phyloP scores from a whole-genome alignment of 1,140 invertebrate genomes.

The Drosophila hydei region DNA sequence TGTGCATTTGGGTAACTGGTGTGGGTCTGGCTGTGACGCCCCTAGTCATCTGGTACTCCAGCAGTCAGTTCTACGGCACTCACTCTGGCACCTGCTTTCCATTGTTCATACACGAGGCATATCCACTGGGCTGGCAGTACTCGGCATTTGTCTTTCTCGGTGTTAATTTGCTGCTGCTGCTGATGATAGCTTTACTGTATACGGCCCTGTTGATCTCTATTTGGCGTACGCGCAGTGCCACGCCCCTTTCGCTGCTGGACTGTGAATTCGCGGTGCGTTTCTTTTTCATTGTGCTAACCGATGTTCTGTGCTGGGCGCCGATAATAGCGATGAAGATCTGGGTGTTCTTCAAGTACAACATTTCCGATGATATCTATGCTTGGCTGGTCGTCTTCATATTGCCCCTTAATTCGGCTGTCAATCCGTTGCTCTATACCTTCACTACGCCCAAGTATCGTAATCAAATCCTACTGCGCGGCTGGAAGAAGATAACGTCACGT shows the following conservation, averaged over 20 bases:
- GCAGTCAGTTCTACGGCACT: constrained; percentile 88
- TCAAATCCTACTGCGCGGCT: constrained; percentile 82
- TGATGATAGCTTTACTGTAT: constrained; percentile 88
- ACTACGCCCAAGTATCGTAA: constrained; percentile 89
- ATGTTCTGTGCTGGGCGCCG: constrained; percentile 90
- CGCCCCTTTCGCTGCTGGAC: constrained; percentile 86
- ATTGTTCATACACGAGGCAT: constrained; percentile 89
- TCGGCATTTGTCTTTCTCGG: constrained; percentile 90
- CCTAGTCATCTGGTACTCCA: constrained; percentile 87
- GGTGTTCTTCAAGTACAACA: constrained; percentile 86
- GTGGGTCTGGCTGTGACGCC: constrained; percentile 88
- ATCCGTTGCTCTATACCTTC: constrained; percentile 92
- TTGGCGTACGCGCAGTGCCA: constrained; percentile 86
- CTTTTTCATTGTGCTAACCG: constrained; percentile 90
- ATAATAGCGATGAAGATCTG: constrained; percentile 89
- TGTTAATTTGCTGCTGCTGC: constrained; percentile 87
- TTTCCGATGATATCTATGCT: constrained; percentile 88
- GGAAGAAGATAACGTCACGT: constrained; percentile 80
- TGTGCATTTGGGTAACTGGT: constrained; percentile 87
- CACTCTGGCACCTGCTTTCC: constrained; percentile 89
- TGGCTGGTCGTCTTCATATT: constrained; percentile 91
- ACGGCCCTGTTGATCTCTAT: constrained; percentile 88
- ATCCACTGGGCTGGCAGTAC: constrained; percentile 89
- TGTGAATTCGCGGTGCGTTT: constrained; percentile 89
- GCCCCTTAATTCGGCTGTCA: constrained; percentile 91